Conservation (phyloP, 2,888 invertebrate species). For the Zeuzera pyrina region DNA sequence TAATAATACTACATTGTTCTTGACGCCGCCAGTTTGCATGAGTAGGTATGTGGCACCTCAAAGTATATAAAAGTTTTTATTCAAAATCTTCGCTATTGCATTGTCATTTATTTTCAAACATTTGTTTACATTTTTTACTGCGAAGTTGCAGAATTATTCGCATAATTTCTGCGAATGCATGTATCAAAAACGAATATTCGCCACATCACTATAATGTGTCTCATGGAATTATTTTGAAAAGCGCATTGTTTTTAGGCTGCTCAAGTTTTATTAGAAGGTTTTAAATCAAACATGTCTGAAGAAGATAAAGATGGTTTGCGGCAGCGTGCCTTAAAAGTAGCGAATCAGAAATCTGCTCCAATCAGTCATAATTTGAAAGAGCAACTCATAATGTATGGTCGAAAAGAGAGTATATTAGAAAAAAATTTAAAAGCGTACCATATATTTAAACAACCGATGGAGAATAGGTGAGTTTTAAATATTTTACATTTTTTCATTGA, state of each 20-base stretch:
- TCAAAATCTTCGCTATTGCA: background rate
- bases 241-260: slow-evolving; percentile 47
- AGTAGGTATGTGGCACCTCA: too few relatives aligned
- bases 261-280: slow-evolving; percentile 48
- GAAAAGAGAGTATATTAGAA: slow-evolving; percentile 30
- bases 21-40: too few relatives aligned
- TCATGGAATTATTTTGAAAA: background rate
- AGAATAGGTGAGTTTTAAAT: slow-evolving; percentile 33
- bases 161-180: background rate
- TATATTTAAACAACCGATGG: slow-evolving; percentile 49
- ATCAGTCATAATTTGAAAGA: slow-evolving; percentile 25
- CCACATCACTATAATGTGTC: too few relatives aligned
- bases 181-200: background rate
- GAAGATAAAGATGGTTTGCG: slow-evolving; percentile 41
- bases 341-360: slow-evolving; percentile 32
- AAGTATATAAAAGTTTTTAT: too few relatives aligned
- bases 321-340: slow-evolving; percentile 42
- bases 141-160: background rate
- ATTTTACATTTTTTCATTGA: slow-evolving; percentile 14
- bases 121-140: too few relatives aligned
- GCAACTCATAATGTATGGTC: slow-evolving; percentile 23
- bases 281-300: slow-evolving; percentile 37
- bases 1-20: too few relatives aligned
- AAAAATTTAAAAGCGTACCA: slow-evolving; percentile 38
- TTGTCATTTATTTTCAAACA: background rate